Base-by-base conservation (phyloP, 2,888 invertebrate genomes). In the Molorchus minor region DNA sequence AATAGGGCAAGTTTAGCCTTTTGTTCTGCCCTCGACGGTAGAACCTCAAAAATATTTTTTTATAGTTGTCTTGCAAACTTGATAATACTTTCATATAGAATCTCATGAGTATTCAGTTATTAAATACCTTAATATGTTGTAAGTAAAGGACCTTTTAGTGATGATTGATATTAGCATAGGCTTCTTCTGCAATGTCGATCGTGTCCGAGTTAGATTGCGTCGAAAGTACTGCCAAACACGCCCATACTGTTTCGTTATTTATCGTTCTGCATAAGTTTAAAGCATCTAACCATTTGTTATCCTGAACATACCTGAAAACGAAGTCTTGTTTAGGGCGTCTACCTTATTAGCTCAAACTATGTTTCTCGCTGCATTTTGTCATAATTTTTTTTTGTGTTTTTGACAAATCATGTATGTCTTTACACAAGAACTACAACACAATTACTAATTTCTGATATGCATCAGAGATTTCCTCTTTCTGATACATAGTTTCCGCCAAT, bases 141-240 rank as follows among this genome's bases (percentile, higher is more conserved):
- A 94, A 87, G 73, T 92, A 94, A 72, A 88, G 87, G 1, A 95
- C 94, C 86, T 94, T 94, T 72, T 94, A 91, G 57, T 86, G 89
- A 80, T 93, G 89, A 70, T 90, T 85, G n/a, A 96, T 90, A 7
- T 93, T 92, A 5, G 96, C 93, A 79, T 95, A 99, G 0, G 97
- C 95, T 75, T 97, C 93, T 82, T 98, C 98, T 12, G 98, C 96
- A 3, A 95, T 90, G 58, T 90, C 88, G 72, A 97, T 92, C 1
- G 68, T 64, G 56, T 74, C 73, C 76, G 91, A 91, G 77, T 90
- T 91, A 61, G 90, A 88, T 67, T 93, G 90, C 56, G 93, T 92
- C 0, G 98, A 91, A 78, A 97, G 84, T 0, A 95, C 94, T 0
- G 98, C 98, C 68, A 98, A 83, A 67, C 94, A 94, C 0, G 96